phyloP scores from a whole-genome alignment of 2,888 invertebrate genomes.

The Dorcus parallelipipedus region DNA sequence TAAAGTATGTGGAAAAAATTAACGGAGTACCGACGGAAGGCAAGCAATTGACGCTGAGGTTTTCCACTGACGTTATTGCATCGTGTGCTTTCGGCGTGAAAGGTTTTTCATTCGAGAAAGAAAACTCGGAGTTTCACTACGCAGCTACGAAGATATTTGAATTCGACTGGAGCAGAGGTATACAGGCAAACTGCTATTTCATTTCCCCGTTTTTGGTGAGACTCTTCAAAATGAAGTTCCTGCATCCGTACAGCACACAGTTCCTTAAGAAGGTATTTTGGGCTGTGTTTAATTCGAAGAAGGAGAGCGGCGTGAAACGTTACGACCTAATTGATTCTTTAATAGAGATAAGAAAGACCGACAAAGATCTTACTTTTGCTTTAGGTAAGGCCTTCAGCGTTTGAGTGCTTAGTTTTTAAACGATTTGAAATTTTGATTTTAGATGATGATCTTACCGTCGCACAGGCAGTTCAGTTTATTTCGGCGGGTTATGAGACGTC shows the following conservation, averaged over 20 bases:
- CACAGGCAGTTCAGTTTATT: conserved; percentile 8
- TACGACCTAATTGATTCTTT: conserved; percentile 51
- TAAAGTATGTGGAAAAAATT: conserved; percentile 4
- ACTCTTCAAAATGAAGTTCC: conserved; percentile 38
- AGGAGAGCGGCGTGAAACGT: conserved; percentile 34
- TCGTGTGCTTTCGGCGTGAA: conserved; percentile 50
- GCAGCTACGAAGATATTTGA: conserved; percentile 42
- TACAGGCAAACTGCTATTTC: conserved; percentile 38
- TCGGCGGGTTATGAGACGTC: conserved; percentile 11
- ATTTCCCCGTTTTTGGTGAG: conserved; percentile 40
- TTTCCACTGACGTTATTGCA: conserved; percentile 50
- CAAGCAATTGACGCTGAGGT: conserved; percentile 47
- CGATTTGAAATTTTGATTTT: not conserved
- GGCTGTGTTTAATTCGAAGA: conserved; percentile 37
- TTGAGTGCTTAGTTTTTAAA: no score
- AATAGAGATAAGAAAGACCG: conserved; percentile 36
- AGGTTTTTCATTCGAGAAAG: conserved; percentile 42
- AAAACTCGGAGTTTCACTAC: conserved; percentile 43
- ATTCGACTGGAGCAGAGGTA: conserved; percentile 33
- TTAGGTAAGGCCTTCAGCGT: conserved; percentile 23
- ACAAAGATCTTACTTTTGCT: conserved; percentile 14
- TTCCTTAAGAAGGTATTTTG: conserved; percentile 41
- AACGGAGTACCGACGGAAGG: conserved; percentile 29
- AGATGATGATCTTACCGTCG: conserved; percentile 2
- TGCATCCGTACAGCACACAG: conserved; percentile 35